phyloP scores from a whole-genome alignment of 2,797 vertebrate species.

The Octomys mimax region DNA sequence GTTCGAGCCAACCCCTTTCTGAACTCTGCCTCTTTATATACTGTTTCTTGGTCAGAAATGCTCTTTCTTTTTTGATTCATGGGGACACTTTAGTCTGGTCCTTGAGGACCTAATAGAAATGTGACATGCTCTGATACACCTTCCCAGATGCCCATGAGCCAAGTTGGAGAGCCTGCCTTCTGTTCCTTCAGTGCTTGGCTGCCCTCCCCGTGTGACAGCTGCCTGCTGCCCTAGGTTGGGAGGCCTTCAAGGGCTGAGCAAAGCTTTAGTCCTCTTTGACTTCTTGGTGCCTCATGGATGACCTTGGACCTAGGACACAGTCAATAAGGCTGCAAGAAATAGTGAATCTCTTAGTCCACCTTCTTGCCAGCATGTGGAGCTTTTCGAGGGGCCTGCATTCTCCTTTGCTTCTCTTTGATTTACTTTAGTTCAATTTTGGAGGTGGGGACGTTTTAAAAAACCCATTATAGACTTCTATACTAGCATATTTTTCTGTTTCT shows the following conservation, averaged over 20 bases:
- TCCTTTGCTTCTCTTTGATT: not conserved
- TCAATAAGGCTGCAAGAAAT: not conserved
- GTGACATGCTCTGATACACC: not conserved
- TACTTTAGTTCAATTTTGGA: not conserved
- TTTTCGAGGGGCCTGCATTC: not conserved
- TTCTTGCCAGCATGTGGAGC: not conserved
- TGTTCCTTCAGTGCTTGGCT: not conserved
- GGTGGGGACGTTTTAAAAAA: not conserved
- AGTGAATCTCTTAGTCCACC: not conserved
- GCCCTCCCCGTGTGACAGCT: not conserved
- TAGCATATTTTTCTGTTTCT: not conserved
- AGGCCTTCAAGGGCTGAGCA: not conserved
- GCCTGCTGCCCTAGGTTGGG: not conserved
- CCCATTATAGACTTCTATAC: not conserved
- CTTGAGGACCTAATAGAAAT: conserved; percentile 29
- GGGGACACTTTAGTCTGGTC: not conserved
- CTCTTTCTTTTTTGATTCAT: not conserved
- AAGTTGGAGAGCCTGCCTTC: conserved; percentile 27
- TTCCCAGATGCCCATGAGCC: conserved; percentile 6
- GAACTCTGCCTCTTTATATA: not conserved
- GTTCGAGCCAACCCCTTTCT: not conserved
- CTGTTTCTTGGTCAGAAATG: conserved; percentile 20
- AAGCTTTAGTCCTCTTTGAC: conserved; percentile 20
- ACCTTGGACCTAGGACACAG: not conserved
- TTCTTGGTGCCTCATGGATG: not conserved